Conservation (phyloP, 2,888 invertebrate species). For the Thymelicus sylvestris region DNA sequence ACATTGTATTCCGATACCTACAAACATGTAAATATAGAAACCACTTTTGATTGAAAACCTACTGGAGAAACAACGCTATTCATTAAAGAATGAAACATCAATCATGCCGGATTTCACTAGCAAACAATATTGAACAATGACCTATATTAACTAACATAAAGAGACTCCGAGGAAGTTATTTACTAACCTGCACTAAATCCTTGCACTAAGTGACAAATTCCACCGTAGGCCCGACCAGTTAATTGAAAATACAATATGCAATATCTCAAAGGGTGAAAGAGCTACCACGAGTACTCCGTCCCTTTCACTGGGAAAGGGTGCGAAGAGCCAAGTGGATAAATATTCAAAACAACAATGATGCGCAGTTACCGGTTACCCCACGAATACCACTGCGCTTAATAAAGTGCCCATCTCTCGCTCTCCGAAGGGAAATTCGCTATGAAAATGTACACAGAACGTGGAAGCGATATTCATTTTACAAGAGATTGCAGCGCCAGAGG, state of each 20-base stretch:
- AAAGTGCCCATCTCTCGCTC: constrained; percentile 35
- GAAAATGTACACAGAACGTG: constrained; percentile 31
- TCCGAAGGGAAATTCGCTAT: constrained; percentile 36
- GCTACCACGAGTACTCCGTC: constrained; percentile 13
- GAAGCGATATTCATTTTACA: constrained; percentile 33
- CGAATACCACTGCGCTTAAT: constrained; percentile 29
- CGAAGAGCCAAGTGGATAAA: constrained; percentile 32
- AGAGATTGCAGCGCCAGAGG: constrained; percentile 29
- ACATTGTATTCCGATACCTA: too few relatives aligned
- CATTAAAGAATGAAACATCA: too few relatives aligned
- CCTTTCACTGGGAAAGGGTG: constrained; percentile 24
- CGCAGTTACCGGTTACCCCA: constrained; percentile 30
- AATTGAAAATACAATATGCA: constrained; percentile 33
- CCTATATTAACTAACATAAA: too few relatives aligned
- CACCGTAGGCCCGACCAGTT: constrained; percentile 10
- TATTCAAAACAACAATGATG: constrained; percentile 38
- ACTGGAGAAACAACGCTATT: too few relatives aligned
- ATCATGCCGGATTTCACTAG: too few relatives aligned
- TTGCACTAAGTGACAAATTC: constrained; percentile 18
- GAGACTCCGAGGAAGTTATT: too few relatives aligned
- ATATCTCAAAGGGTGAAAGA: constrained; percentile 11
- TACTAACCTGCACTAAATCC: neutral
- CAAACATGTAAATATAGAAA: too few relatives aligned
- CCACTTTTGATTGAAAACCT: too few relatives aligned
- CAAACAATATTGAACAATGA: too few relatives aligned